These are phyloP conservation scores for Clupea harengus DNA, from an alignment of 2,113 vertebrate species.

Conservation along the genomic window DNA sequence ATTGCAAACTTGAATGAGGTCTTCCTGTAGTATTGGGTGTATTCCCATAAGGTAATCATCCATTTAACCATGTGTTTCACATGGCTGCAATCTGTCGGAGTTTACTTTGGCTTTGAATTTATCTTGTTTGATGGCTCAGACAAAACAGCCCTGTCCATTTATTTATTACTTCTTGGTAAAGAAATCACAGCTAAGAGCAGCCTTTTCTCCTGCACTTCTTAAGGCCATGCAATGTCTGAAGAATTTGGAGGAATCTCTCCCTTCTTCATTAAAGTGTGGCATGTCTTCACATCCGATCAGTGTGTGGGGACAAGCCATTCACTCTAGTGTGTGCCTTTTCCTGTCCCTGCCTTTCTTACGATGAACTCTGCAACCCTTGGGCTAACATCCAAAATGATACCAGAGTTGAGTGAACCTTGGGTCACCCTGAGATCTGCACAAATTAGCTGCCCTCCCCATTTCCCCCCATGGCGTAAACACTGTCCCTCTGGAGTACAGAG, in stretches of 20 bases:
- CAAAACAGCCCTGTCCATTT: not conserved
- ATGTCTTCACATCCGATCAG: conserved; percentile 14
- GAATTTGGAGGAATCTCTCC: not conserved
- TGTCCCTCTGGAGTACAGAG: not conserved
- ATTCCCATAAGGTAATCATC: not conserved
- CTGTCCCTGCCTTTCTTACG: conserved; percentile 25
- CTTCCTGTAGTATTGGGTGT: not conserved
- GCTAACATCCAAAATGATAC: conserved; percentile 38
- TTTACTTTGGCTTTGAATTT: not conserved
- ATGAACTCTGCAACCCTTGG: conserved; percentile 22
- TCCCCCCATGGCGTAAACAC: conserved; percentile 28
- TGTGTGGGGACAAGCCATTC: not conserved
- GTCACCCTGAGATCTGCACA: conserved; percentile 42
- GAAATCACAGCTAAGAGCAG: not conserved
- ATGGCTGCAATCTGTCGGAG: not conserved
- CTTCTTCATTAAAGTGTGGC: conserved; percentile 17
- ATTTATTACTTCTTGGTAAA: not conserved
- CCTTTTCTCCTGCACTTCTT: not conserved
- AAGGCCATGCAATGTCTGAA: not conserved
- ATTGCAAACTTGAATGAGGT: not conserved
- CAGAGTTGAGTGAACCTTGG: conserved; percentile 43
- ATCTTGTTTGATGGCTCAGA: not conserved
- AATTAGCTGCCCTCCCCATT: conserved; percentile 34
- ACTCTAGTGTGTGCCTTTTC: not conserved
- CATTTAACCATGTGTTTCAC: not conserved